phyloP scores from a whole-genome alignment of 2,888 invertebrate species.

The Mesorhabditis spiculigera region DNA sequence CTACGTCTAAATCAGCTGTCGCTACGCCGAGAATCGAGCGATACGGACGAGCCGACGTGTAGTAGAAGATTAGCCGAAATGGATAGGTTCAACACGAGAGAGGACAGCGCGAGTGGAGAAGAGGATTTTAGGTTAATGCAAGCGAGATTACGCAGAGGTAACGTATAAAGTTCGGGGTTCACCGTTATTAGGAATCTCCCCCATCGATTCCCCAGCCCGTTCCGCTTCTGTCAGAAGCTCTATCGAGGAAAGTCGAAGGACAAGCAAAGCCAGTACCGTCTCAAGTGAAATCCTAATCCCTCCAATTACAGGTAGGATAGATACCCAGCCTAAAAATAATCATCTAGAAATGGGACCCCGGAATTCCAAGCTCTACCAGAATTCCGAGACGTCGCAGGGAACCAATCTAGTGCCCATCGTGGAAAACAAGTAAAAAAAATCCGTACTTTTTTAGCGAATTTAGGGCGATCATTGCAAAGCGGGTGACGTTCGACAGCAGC shows the following conservation, averaged over 20 bases:
- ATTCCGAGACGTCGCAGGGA: too few species aligned
- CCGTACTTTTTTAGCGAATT: background rate
- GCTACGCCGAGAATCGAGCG: background rate
- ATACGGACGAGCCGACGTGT: slow-evolving; percentile 3
- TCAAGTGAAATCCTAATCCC: background rate
- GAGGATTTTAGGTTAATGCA: background rate
- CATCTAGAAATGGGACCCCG: too few species aligned
- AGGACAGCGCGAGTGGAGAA: slow-evolving; percentile 6
- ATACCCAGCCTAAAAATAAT: background rate
- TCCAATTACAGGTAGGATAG: background rate
- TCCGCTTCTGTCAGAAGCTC: background rate
- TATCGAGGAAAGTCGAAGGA: background rate
- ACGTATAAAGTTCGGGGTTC: background rate
- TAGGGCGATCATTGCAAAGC: background rate
- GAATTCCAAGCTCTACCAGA: too few species aligned
- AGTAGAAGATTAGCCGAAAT: background rate
- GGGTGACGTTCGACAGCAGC: background rate
- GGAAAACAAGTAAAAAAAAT: too few species aligned
- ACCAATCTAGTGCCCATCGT: too few species aligned
- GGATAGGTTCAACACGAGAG: background rate
- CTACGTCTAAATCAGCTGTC: too few species aligned
- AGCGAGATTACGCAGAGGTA: background rate
- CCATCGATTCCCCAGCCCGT: background rate
- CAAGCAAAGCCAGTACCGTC: slow-evolving; percentile 1
- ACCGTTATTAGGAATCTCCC: background rate